Evolutionary conservation across 2,888 invertebrate genomes (phyloP), one percentile per base, ranked within the genome.

Genomic region (Brenthis hecate): DNA sequence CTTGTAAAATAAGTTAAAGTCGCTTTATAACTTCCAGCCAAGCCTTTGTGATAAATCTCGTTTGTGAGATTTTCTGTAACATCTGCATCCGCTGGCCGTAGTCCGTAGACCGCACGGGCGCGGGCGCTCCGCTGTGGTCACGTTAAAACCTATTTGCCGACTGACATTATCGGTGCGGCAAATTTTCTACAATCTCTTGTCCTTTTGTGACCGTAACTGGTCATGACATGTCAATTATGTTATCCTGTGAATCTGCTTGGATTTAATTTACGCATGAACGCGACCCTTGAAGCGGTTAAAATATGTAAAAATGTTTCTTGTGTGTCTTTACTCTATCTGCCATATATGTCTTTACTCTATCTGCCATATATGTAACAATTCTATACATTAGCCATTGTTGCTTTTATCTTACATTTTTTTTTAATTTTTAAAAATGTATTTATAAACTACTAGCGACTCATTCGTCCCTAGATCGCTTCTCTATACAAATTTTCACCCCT

Each of bases 181-280:
- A 87, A 87, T 86, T 90, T 90, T 90, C 89, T 87, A 89, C 89
- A 91, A 91, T 91, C 87, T 90, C 86, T 81, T 67, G 82, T 81
- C 87, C 89, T 88, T 89, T 92, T 92, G 88, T 89, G 82, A 74
- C 83, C 83, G 80, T 84, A 76, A 82, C 87, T 91, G 91, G 83
- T 83, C 84, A 82, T 91, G 92, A 91, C 91, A 91, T 87, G 89
- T 91, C 91, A 89, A 91, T 91, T 91, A 91, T 83, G 87, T 85
- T 88, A 86, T 86, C 88, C 87, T 88, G 82, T 61, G 67, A 68
- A 66, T 66, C 65, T 61, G 36, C 60, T 66, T 62, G 51, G 48
- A 63, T 64, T 48, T 58, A 54, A 66, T 66, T 61, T 66, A 66
- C 16, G 48, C 62, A 55, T 32, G 43, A 58, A 11, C 43, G 19